A percentile compares a stretch with the other conserved stretches of the same genome.
Evolutionary conservation across 2,797 vertebrate species (phyloP).

Genomic region (Gambelia wislizenii): DNA sequence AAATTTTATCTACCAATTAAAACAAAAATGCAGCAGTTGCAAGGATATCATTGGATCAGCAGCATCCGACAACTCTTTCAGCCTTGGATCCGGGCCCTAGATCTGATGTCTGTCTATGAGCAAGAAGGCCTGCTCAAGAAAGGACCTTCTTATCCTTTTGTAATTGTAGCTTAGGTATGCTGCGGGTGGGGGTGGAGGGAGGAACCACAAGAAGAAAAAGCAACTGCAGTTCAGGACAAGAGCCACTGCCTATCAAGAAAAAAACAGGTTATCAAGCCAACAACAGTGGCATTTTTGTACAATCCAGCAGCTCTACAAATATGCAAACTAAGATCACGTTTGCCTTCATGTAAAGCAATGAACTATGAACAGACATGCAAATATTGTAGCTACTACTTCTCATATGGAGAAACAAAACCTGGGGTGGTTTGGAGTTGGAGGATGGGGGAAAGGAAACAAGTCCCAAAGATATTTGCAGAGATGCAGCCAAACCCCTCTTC

Average conservation of each 20-base stretch:
- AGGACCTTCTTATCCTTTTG: not conserved
- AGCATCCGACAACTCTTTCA: conserved; percentile 27
- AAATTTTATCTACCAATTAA: conserved; percentile 63
- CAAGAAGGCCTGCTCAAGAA: not conserved
- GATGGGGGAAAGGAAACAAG: conserved; percentile 29
- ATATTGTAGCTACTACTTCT: not conserved
- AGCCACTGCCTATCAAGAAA: not conserved
- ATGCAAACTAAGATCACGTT: conserved; percentile 25
- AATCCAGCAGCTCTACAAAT: conserved; percentile 3
- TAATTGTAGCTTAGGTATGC: conserved; percentile 19
- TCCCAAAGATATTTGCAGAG: conserved; percentile 56
- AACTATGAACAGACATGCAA: not conserved
- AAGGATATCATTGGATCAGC: conserved; percentile 16
- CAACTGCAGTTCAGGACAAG: conserved; percentile 22
- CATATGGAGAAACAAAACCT: conserved; percentile 37
- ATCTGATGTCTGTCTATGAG: conserved; percentile 1
- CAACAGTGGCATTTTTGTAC: not conserved
- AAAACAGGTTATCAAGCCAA: not conserved
- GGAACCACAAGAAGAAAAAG: not conserved
- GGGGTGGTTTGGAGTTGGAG: not conserved
- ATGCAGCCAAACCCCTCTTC: conserved; percentile 44
- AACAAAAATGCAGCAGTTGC: conserved; percentile 46
- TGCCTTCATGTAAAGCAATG: conserved; percentile 29
- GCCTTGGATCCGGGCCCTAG: not conserved
- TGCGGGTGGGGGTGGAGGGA: conserved; percentile 32